Evolutionary conservation across 2,113 vertebrate species (phyloP).

Genomic region (Triplophysa dalaica): DNA sequence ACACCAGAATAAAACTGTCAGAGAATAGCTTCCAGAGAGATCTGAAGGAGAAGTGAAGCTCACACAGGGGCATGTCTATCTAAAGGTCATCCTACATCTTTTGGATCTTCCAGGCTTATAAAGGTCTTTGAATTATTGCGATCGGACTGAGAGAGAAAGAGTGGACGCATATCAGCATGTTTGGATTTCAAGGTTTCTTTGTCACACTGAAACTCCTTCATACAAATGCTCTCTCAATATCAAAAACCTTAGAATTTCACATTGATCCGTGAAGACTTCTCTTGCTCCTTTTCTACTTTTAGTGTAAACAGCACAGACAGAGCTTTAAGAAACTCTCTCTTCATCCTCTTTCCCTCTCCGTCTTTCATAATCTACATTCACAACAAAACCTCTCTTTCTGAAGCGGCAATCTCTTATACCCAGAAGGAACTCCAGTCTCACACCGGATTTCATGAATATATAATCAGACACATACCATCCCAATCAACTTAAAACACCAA

Average conservation of each 20-base stretch:
- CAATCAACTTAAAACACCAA: neutral
- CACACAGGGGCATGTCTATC: constrained; percentile 1
- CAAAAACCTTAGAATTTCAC: neutral
- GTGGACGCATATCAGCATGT: neutral
- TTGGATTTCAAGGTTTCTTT: neutral
- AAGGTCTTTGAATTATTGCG: constrained; percentile 10
- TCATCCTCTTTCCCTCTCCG: constrained; percentile 1
- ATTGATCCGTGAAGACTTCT: constrained; percentile 6
- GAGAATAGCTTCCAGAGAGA: neutral
- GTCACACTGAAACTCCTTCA: neutral
- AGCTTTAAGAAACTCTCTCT: constrained; percentile 7
- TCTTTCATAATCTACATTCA: neutral
- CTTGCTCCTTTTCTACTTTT: neutral
- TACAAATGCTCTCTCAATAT: neutral
- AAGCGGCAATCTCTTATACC: neutral
- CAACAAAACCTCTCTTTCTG: constrained; percentile 9
- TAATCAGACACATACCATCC: neutral
- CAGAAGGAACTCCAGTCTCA: constrained; percentile 10
- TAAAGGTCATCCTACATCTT: neutral
- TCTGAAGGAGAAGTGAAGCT: neutral
- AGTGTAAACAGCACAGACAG: neutral
- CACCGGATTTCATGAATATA: constrained; percentile 9
- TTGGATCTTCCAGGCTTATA: neutral
- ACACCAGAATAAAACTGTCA: neutral
- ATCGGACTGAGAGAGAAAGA: neutral